Conservation (phyloP, 2,113 vertebrate genomes). For the zebrafish (Danio rerio) region GRCz12tu NC_133200.1:5015501-5016000, state of each 20-base stretch:
- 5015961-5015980: too few species aligned
- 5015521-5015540: not conserved
- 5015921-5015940: not conserved
- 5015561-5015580: not conserved
- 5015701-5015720: constrained; percentile 23
- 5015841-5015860: not conserved
- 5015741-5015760: constrained; percentile 13
- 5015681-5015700: constrained; percentile 15
- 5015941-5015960: too few species aligned
- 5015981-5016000: too few species aligned
- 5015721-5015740: not conserved
- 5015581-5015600: constrained; percentile 11
- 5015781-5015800: constrained; percentile 3
- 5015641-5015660: not conserved
- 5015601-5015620: not conserved
- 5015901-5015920: not conserved
- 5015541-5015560: constrained; percentile 22
- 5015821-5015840: not conserved
- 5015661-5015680: not conserved
- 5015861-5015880: not conserved
- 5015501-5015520: not conserved
- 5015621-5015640: not conserved
- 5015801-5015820: constrained; percentile 28
- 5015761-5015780: not conserved
- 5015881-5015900: not conserved